A percentile compares a stretch with the other conserved stretches of the same genome.
These are phyloP conservation scores for Chironex yamaguchii DNA, from an alignment of 30 jellyfish, hydroid and myxozoan species.

Conservation along the genomic window DNA sequence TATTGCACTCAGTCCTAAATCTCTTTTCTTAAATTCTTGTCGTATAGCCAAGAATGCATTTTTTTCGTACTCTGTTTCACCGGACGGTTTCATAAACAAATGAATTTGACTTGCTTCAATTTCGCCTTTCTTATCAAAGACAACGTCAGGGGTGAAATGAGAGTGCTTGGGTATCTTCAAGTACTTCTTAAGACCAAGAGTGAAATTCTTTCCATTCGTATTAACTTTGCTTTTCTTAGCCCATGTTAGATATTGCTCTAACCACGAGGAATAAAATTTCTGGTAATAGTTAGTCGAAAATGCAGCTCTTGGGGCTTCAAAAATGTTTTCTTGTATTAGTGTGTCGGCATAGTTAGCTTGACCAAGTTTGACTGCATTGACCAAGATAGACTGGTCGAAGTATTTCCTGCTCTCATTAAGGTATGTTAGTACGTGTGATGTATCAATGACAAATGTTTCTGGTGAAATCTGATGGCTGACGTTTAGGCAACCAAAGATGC, in stretches of 20 bases:
- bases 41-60: conserved; percentile 83
- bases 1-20: conserved; percentile 4
- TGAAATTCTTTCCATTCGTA: conserved; percentile 28
- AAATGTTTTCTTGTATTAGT: conserved; percentile 20
- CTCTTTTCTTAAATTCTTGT: conserved; percentile 34
- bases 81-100: conserved; percentile 64
- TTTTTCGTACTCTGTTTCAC: conserved; percentile 57
- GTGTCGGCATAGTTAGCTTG: conserved; percentile 53
- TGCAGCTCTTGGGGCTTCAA: background rate
- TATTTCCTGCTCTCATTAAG: conserved; percentile 12
- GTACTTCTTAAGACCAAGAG: background rate
- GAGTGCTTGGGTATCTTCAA: conserved; percentile 17
- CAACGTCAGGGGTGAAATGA: conserved; percentile 59
- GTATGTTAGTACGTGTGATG: conserved; percentile 52
- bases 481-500: conserved; percentile 66
- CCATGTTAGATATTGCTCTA: conserved; percentile 8
- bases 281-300: conserved; percentile 15
- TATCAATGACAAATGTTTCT: conserved; percentile 64
- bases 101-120: conserved; percentile 78
- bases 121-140: conserved; percentile 8
- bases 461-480: conserved; percentile 68
- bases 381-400: conserved; percentile 70
- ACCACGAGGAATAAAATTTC: conserved; percentile 66
- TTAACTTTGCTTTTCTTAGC: background rate
- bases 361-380: conserved; percentile 23